Evolutionary conservation across 2,888 invertebrate genomes (phyloP).

Genomic region (Microplitis deprimator): DNA sequence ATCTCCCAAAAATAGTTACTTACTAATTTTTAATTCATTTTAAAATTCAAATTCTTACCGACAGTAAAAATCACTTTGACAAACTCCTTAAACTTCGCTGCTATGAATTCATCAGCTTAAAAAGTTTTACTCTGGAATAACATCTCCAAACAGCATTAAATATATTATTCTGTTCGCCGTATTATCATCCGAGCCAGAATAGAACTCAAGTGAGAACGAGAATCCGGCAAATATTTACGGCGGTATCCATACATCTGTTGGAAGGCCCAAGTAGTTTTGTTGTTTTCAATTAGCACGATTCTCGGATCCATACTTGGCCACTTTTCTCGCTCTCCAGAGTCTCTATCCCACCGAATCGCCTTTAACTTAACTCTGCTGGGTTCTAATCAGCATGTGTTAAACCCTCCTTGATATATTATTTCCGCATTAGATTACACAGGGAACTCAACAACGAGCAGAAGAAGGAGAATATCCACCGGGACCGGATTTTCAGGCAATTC

Average conservation of each 20-base stretch:
- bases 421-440: conserved; percentile 27
- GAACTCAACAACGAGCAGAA: background rate
- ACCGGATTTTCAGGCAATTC: conserved; percentile 31
- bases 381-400: conserved; percentile 39
- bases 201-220: too few relatives aligned
- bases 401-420: conserved; percentile 37
- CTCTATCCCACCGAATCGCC: conserved; percentile 21
- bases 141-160: background rate
- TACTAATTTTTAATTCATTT: background rate
- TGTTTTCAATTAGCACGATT: conserved; percentile 41
- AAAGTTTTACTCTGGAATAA: background rate
- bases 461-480: conserved; percentile 1
- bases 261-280: conserved; percentile 1
- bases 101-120: background rate
- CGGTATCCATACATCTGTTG: background rate
- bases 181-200: too few relatives aligned
- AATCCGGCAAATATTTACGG: background rate
- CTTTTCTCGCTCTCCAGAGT: conserved; percentile 25
- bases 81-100: background rate
- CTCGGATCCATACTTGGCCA: conserved; percentile 19
- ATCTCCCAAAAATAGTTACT: background rate
- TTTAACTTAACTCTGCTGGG: conserved; percentile 13
- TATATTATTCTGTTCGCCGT: background rate
- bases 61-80: background rate
- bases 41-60: background rate